A percentile compares a stretch with the other conserved stretches of the same genome.
Evolutionary conservation across 2,113 vertebrate species (phyloP).

Genomic region (Ammodytes marinus): DNA sequence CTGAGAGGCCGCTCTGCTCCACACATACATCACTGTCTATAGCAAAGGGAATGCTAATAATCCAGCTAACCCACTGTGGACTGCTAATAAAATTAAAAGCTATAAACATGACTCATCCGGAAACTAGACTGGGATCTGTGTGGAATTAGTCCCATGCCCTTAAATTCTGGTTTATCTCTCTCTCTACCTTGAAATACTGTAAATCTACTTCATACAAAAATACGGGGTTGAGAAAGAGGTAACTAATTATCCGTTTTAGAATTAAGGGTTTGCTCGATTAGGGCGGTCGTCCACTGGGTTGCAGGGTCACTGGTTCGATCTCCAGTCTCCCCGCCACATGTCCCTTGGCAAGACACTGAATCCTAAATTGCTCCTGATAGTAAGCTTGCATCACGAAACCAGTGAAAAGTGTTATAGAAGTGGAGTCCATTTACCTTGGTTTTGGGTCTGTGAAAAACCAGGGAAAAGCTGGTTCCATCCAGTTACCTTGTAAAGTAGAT

Average conservation of each 20-base stretch:
- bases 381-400: too few relatives aligned
- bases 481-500: too few relatives aligned
- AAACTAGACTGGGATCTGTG: not conserved
- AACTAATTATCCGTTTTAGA: not conserved
- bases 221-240: not conserved
- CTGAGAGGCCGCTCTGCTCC: not conserved
- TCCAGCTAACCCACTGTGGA: slow-evolving; percentile 15
- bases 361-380: too few relatives aligned
- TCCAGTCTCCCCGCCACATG: too few relatives aligned
- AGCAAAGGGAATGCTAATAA: slow-evolving; percentile 50
- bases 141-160: not conserved
- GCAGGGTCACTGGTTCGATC: too few relatives aligned
- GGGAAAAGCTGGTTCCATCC: too few relatives aligned
- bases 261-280: too few relatives aligned
- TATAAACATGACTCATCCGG: not conserved
- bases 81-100: slow-evolving; percentile 48
- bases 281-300: too few relatives aligned
- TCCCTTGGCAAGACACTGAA: too few relatives aligned
- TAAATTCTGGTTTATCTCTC: not conserved
- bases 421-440: too few relatives aligned
- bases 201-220: not conserved
- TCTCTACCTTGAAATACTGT: not conserved
- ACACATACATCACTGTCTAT: slow-evolving; percentile 44
- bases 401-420: too few relatives aligned
- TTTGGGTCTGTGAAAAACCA: too few relatives aligned